These are phyloP conservation scores for Heliconius ismenius DNA, from an alignment of 2,888 invertebrate genomes.

Conservation along the genomic window DNA sequence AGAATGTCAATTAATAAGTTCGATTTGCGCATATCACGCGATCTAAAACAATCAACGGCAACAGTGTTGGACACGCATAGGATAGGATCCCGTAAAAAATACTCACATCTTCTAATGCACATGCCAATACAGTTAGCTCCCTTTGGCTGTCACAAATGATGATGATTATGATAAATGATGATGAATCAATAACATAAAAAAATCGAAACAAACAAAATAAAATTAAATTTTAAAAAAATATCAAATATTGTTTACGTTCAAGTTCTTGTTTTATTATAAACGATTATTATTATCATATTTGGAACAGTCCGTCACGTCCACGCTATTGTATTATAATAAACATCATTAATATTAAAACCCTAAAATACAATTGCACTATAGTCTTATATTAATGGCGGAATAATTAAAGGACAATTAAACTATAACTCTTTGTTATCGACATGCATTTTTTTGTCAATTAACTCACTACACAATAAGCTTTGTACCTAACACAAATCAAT, in stretches of 20 bases:
- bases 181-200: no score
- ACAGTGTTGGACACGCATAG: background rate
- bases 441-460: background rate
- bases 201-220: no score
- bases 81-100: background rate
- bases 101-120: background rate
- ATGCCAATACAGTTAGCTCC: no score
- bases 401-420: constrained; percentile 6
- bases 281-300: background rate
- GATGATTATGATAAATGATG: no score
- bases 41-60: constrained; percentile 14
- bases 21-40: constrained; percentile 30
- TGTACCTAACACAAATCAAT: background rate
- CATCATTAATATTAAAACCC: background rate
- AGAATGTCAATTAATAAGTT: constrained; percentile 24
- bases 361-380: background rate
- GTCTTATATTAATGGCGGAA: background rate
- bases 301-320: no score
- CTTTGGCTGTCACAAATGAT: no score
- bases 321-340: background rate
- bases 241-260: background rate
- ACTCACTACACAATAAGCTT: background rate
- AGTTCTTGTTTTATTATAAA: background rate
- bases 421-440: constrained; percentile 12
- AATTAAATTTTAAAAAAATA: no score